These are phyloP conservation scores for Sminthurinus signatus DNA, from an alignment of 1,140 invertebrate genomes.

Conservation along the genomic window DNA sequence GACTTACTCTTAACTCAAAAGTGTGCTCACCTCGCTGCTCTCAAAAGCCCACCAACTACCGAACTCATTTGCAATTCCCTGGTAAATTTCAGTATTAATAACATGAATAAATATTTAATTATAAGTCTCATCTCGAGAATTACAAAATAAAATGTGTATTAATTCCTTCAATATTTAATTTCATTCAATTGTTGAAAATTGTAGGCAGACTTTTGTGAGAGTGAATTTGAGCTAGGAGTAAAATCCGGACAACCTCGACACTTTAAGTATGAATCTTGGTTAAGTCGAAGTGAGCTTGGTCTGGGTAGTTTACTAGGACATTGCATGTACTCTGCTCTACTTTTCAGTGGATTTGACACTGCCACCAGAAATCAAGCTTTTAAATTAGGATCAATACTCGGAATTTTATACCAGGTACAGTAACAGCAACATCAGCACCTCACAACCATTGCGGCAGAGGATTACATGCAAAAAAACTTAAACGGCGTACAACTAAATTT, in stretches of 20 bases:
- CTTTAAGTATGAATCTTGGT: conserved; percentile 11
- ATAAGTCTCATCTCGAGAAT: too few species aligned
- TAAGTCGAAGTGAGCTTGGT: neutral
- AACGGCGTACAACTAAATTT: neutral
- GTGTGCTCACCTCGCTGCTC: conserved; percentile 18
- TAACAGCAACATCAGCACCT: neutral
- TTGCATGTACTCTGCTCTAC: conserved; percentile 6
- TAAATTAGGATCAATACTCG: conserved; percentile 12
- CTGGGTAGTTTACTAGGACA: conserved; percentile 19
- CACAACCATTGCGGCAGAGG: neutral
- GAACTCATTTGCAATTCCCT: conserved; percentile 21
- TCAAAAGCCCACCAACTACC: conserved; percentile 13
- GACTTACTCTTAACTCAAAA: conserved; percentile 21
- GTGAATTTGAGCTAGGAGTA: conserved; percentile 18
- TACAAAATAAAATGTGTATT: too few species aligned
- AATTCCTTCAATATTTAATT: too few species aligned
- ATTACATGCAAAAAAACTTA: neutral
- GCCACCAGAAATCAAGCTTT: neutral
- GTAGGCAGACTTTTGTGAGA: conserved; percentile 19
- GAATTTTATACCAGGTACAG: conserved; percentile 14
- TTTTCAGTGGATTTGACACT: conserved; percentile 16
- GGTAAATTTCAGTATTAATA: too few species aligned
- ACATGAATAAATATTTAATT: too few species aligned
- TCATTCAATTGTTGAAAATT: too few species aligned
- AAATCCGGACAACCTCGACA: neutral